Percentiles rank a stretch among this genome's conserved stretches.
Conservation (phyloP, 2,113 vertebrate species). For the Sylvietta virens region DNA sequence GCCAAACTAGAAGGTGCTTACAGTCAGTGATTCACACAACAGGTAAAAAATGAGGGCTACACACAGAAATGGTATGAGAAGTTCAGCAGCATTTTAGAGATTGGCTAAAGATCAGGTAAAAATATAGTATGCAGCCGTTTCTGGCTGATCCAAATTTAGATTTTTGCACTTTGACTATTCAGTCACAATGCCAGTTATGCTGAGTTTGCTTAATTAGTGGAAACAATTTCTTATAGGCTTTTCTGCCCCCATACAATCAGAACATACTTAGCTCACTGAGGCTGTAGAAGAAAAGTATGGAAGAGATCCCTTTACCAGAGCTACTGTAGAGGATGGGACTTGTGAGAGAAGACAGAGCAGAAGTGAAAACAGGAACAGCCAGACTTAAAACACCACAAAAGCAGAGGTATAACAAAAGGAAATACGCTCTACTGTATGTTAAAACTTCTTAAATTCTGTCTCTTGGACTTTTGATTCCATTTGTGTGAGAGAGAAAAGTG, state of each 20-base stretch:
- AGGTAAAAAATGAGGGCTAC: not conserved
- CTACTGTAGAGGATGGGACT: not conserved
- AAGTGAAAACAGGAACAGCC: not conserved
- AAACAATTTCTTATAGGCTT: not conserved
- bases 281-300: not conserved
- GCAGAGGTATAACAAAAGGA: not conserved
- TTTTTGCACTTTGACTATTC: not conserved
- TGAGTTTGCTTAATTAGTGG: not conserved
- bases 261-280: not conserved
- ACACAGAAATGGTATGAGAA: not conserved
- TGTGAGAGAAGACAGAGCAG: not conserved
- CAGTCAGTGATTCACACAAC: not conserved
- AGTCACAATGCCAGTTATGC: not conserved
- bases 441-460: not conserved
- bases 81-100: not conserved
- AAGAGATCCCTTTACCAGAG: not conserved
- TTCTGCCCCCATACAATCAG: not conserved
- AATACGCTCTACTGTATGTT: not conserved
- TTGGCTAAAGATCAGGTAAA: not conserved
- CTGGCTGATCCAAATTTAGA: not conserved
- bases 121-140: not conserved
- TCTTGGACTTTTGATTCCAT: not conserved
- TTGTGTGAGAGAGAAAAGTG: not conserved
- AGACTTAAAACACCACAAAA: not conserved
- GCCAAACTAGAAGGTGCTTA: not conserved